Evolutionary conservation across 2,113 vertebrate species (phyloP).

Genomic region (Girardinichthys multiradiatus): DNA sequence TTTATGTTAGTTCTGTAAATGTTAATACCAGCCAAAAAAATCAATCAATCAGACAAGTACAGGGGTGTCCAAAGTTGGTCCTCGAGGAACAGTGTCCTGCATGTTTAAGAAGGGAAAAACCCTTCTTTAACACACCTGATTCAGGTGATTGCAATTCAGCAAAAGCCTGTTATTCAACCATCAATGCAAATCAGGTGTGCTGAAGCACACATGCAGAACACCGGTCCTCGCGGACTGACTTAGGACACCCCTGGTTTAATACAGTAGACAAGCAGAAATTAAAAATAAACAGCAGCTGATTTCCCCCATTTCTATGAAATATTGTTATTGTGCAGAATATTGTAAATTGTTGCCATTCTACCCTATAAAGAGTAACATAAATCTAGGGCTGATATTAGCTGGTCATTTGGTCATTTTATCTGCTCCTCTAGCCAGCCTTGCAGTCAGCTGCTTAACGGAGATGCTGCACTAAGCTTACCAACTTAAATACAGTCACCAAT

Average conservation of each 20-base stretch:
- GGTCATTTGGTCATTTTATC: neutral
- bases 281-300: neutral
- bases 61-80: no score
- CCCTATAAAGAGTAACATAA: neutral
- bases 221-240: no score
- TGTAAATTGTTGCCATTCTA: neutral
- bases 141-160: no score
- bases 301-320: neutral
- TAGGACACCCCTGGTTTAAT: no score
- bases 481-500: no score
- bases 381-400: neutral
- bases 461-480: neutral
- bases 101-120: no score
- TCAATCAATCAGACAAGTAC: no score
- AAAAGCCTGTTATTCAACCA: no score
- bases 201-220: no score
- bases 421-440: neutral
- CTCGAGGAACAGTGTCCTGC: no score
- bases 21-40: neutral
- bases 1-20: neutral
- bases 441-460: neutral
- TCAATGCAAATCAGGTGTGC: no score
- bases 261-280: neutral
- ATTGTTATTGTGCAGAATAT: neutral
- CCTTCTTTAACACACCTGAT: no score